Evolutionary conservation across 2,113 vertebrate genomes (phyloP).

Genomic region (Acanthochromis polyacanthus): DNA sequence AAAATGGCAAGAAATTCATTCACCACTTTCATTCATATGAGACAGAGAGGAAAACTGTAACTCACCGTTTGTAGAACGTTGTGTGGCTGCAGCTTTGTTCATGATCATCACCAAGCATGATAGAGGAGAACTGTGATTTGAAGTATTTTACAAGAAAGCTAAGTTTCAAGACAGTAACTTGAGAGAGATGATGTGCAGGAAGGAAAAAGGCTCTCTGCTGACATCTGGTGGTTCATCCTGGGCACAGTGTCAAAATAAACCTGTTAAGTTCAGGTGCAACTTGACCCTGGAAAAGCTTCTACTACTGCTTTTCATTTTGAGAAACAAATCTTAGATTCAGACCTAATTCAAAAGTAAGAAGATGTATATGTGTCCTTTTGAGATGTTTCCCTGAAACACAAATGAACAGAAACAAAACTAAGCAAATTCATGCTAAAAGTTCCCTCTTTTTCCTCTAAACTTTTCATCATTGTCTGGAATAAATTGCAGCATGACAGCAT

Average conservation of each 20-base stretch:
- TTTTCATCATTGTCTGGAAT: background rate
- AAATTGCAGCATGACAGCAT: slow-evolving; percentile 33
- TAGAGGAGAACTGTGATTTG: background rate
- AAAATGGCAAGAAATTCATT: too few species aligned
- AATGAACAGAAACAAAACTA: background rate
- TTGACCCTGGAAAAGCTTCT: too few species aligned
- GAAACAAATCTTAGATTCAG: too few species aligned
- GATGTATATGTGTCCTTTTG: too few species aligned
- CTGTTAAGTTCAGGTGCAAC: background rate
- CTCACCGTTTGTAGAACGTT: slow-evolving; percentile 49
- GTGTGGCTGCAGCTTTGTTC: background rate
- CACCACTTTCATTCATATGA: too few species aligned
- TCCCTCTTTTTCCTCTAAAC: background rate
- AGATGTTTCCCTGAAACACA: too few species aligned
- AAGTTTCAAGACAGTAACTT: background rate
- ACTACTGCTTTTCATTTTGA: too few species aligned
- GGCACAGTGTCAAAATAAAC: background rate
- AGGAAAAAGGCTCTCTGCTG: slow-evolving; percentile 40
- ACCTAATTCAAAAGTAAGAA: too few species aligned
- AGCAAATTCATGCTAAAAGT: too few species aligned
- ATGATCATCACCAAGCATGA: background rate
- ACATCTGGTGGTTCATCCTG: slow-evolving; percentile 23
- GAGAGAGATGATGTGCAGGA: background rate
- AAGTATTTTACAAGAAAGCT: background rate
- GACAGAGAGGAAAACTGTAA: background rate